Evolutionary conservation across 1,140 invertebrate species (phyloP), one percentile per base, ranked within the genome.

Genomic region (Drosophila kanapiae): DNA sequence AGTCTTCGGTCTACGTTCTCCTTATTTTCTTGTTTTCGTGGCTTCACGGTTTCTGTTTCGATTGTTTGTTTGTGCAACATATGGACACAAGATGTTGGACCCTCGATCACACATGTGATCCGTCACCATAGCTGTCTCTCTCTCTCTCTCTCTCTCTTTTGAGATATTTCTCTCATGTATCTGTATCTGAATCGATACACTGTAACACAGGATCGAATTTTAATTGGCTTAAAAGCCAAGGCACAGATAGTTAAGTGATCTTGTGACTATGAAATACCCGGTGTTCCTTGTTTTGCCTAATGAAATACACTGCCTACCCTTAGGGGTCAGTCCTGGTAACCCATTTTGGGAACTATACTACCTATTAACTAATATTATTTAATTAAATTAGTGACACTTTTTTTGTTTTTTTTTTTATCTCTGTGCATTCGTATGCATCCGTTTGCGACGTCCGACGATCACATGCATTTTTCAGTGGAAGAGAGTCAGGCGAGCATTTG

Each of bases 51-150:
- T 67, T 80, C 38, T 53, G 68, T 38, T 71, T 86, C 82, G 79
- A 87, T 80, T 83, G 83, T 87, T 87, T 87, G 84, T 90, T 84
- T 87, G 69, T 62, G 63, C 81, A 87, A 84, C 84, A 87, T 87
- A 84, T 87, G 84, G 84, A 70, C 77, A 74, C 84, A 87, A 87
- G 77, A 87, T 87, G 84, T 87, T 87, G 80, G 80, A 69, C 80
- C 61, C 60, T 59, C 71, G 72, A 60, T 71, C 69, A 69, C 77
- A 78, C 85, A 88, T 88, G 72, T 84, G 80, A 76, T 75, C 57
- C 56, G 45, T 27, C 27, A 43, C 57, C 54, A 38, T 61, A 23
- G 14, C 58, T 77, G 48, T 42, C 62, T 51, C 60, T 14, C 3
- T 51, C 14, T 64, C 23, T 18, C 7, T 11, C 10, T 6, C 16